Percentiles rank a stretch among this genome's conserved stretches.
phyloP scores from a whole-genome alignment of 1,140 invertebrate genomes.

The Hesperophylax magnus region DNA sequence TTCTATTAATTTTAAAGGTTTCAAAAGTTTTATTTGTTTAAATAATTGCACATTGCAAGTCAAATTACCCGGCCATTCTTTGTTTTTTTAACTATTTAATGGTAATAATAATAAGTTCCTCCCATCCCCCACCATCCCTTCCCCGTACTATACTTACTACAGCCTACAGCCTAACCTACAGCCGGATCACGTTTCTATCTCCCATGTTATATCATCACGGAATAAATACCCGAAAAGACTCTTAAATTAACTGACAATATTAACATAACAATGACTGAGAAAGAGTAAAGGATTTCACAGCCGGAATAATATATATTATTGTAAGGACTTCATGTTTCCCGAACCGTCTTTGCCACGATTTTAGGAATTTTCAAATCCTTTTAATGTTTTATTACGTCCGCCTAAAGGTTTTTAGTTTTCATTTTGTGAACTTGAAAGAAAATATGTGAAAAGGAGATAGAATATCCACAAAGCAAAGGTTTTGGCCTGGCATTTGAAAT shows the following conservation, averaged over 20 bases:
- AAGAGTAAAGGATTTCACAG: constrained; percentile 37
- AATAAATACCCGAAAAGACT: constrained; percentile 36
- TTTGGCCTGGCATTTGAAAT: no score
- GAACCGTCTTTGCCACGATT: constrained; percentile 10
- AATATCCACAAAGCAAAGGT: no score
- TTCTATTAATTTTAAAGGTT: no score
- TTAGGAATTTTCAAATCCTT: constrained; percentile 20
- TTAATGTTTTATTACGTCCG: background rate
- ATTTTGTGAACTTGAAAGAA: background rate
- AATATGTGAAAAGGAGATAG: background rate
- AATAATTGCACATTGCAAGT: no score
- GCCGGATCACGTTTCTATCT: background rate
- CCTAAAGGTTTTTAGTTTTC: background rate
- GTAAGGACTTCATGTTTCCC: constrained; percentile 16
- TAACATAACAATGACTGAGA: constrained; percentile 34
- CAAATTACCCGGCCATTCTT: no score
- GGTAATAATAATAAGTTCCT: no score
- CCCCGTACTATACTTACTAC: no score
- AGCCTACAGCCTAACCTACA: no score
- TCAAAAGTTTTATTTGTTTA: no score
- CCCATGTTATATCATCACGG: constrained; percentile 10
- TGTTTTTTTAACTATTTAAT: no score
- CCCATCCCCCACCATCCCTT: no score
- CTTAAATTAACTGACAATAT: constrained; percentile 36
- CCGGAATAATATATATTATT: constrained; percentile 29